phyloP scores from a whole-genome alignment of 37 sponge, comb jelly and placozoan genomes.

The Crambe crambe region DNA sequence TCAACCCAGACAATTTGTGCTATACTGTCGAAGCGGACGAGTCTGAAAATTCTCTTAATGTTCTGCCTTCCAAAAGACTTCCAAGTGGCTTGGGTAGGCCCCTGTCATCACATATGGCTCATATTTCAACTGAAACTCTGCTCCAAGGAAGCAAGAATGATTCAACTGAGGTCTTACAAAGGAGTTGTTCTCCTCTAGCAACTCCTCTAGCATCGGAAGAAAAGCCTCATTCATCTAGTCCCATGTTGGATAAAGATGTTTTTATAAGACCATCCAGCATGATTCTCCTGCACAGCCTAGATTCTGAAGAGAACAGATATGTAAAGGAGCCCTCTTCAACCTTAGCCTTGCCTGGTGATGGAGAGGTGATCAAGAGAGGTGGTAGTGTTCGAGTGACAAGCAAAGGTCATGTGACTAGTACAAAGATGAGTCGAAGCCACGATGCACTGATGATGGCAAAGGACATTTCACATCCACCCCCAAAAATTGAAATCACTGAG shows the following conservation, averaged over 20 bases:
- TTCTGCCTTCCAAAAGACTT: too few relatives aligned
- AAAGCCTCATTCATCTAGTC: background rate
- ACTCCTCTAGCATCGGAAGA: background rate
- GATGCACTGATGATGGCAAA: background rate
- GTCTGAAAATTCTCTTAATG: too few relatives aligned
- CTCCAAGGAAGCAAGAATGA: too few relatives aligned
- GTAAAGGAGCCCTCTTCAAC: background rate
- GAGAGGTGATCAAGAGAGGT: background rate
- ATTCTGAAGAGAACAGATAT: background rate
- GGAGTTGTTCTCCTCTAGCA: too few relatives aligned
- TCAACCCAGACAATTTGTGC: slow-evolving; percentile 39
- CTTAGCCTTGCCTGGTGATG: background rate
- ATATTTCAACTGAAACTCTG: too few relatives aligned
- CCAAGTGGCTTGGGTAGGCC: too few relatives aligned
- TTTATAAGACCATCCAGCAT: background rate
- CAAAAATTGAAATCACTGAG: background rate
- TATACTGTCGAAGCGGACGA: slow-evolving; percentile 20
- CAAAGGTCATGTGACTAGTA: too few relatives aligned
- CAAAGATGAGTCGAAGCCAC: background rate
- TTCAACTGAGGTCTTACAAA: too few relatives aligned
- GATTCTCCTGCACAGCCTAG: background rate
- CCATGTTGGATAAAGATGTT: background rate
- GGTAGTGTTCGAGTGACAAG: background rate
- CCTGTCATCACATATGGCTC: too few relatives aligned
- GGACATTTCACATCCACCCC: too few relatives aligned